Conservation (phyloP, 2,888 invertebrate genomes). For the Drosophila antonietae region DNA sequence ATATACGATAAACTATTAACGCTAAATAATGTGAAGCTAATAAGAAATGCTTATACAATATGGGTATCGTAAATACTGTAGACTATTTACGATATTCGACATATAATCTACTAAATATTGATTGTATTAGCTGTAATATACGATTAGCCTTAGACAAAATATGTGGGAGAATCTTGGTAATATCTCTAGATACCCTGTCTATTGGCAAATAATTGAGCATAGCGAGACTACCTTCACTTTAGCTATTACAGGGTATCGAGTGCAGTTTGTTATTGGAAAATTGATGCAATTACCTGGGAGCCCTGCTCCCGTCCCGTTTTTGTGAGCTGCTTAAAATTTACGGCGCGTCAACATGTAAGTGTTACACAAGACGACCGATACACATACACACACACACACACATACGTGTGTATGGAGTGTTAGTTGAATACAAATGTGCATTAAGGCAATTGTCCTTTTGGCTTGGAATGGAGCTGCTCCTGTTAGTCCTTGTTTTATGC, state of each 20-base stretch:
- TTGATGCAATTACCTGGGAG: constrained; percentile 18
- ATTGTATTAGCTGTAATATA: no score
- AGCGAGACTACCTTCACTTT: not conserved
- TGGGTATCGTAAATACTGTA: no score
- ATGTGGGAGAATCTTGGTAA: no score
- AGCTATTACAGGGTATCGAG: constrained; percentile 1
- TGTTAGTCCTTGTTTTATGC: constrained; percentile 25
- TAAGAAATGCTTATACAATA: no score
- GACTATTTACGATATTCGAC: not conserved
- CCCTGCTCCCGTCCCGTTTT: not conserved
- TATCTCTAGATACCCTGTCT: not conserved
- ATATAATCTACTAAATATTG: not conserved
- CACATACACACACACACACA: constrained; percentile 10
- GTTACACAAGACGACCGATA: constrained; percentile 28
- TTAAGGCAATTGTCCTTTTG: constrained; percentile 52
- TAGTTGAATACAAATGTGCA: constrained; percentile 46
- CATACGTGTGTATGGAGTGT: not conserved
- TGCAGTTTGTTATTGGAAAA: constrained; percentile 12
- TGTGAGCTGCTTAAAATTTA: constrained; percentile 39
- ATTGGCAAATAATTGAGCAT: not conserved
- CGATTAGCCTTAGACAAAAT: not conserved
- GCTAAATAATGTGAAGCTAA: no score
- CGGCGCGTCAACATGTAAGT: constrained; percentile 45
- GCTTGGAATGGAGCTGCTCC: constrained; percentile 15
- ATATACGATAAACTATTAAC: no score